Evolutionary conservation across 2,888 invertebrate species (phyloP), one percentile per base, ranked within the genome.

Genomic region (Papilio demoleus): DNA sequence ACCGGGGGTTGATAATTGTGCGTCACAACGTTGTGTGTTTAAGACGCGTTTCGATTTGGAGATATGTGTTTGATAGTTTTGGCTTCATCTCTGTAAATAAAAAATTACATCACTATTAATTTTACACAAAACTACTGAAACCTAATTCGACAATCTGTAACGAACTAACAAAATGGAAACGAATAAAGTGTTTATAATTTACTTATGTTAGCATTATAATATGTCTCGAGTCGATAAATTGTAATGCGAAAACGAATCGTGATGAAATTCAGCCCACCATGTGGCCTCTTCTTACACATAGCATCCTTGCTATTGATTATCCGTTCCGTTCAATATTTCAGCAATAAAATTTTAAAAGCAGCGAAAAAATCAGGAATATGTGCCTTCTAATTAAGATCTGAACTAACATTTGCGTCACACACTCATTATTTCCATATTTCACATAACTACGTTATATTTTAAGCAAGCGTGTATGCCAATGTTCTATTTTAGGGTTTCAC

Each of bases 71-170:
- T 72, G 79, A 73, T 81, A 83, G 79, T 79, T 86, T 88, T 78
- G 86, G 86, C 87, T 90, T 90, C 90, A 91, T 92, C 87, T 88
- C 92, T 92, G 92, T 70, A 90, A 88, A 78, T 73, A 74, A 77
- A 76, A 61, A 58, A 63, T 4, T 22, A 50, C 24, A 2, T 38
- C 8, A n/a, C 34, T 40, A 22, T 56, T n/a, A 27, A 6, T 14
- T 53, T 27, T 8, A 1, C 27, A 27, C 27, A 56, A 11, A 17
- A 56, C 17, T 12, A 22, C 6, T 8, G 17, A 9, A n/a, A 14
- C 4, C 3, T 4, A n/a, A 14, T 24, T 1, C 12, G 6, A 53
- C 17, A 9, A 27, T 6, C n/a, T 53, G 8, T 53, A 27, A 31
- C 14, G 27, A 56, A 0, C 12, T 1, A 11, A 27, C 24, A 0